Evolutionary conservation across 2,797 vertebrate species (phyloP).

Genomic region (Pangasius larnaudii): DNA sequence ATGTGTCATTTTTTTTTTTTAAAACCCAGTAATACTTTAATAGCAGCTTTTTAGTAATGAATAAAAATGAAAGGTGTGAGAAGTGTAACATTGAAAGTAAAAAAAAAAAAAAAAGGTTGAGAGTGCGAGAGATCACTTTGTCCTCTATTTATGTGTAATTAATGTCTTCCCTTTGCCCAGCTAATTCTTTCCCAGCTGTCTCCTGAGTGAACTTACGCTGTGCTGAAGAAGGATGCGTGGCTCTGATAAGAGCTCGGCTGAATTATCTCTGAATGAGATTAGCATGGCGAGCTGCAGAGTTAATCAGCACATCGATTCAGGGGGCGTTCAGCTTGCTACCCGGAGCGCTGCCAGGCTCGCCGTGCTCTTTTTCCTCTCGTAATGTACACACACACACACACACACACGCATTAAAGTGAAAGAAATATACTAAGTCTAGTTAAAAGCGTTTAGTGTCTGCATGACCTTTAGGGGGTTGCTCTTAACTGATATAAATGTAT

Average conservation of each 20-base stretch:
- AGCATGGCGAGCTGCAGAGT: constrained; percentile 62
- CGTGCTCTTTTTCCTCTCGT: constrained; percentile 24
- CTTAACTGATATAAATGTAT: constrained; percentile 55
- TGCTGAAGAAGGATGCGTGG: constrained; percentile 60
- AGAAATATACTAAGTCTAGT: constrained; percentile 17
- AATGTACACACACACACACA: constrained; percentile 33
- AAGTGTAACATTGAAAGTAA: not conserved
- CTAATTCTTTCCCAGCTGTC: constrained; percentile 56
- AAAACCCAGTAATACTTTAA: not conserved
- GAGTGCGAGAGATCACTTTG: constrained; percentile 27
- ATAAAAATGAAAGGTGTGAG: not conserved
- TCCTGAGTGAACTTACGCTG: constrained; percentile 51
- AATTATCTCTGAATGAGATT: constrained; percentile 72
- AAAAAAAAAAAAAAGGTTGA: not conserved
- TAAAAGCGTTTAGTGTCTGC: constrained; percentile 33
- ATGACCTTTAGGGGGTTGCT: constrained; percentile 54
- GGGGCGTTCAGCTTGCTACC: constrained; percentile 62
- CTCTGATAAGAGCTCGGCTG: constrained; percentile 67
- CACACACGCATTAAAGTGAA: not conserved
- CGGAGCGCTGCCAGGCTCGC: constrained; percentile 18
- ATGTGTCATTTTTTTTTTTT: not conserved
- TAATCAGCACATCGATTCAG: constrained; percentile 70
- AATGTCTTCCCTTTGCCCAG: constrained; percentile 56
- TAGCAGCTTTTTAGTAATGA: not conserved
- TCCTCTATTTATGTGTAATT: constrained; percentile 59